A percentile compares a stretch with the other conserved stretches of the same genome.
Evolutionary conservation across 2,113 vertebrate species (phyloP).

Genomic region (Hypocryptadius cinnamomeus): DNA sequence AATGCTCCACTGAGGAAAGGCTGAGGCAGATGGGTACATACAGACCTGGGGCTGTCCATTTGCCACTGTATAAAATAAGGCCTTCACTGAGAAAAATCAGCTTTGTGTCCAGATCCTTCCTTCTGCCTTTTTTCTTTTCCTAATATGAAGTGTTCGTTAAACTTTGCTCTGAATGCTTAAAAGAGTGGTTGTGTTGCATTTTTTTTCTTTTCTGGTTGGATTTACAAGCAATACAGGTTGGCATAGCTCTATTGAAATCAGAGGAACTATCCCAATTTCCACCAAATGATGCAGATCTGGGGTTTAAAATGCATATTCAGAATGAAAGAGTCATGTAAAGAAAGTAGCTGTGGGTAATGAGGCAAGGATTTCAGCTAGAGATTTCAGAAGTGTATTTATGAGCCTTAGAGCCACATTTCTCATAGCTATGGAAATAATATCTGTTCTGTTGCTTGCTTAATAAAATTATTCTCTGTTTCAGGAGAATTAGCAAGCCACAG

Average conservation of each 20-base stretch:
- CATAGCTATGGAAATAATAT: neutral
- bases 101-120: neutral
- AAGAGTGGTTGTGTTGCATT: neutral
- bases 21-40: neutral
- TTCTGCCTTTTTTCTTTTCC: neutral
- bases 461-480: constrained; percentile 29
- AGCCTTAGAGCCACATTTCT: neutral
- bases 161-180: neutral
- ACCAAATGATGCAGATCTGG: neutral
- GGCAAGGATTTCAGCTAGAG: neutral
- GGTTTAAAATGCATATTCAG: neutral
- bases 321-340: neutral
- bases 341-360: neutral
- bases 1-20: neutral
- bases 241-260: neutral
- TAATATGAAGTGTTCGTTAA: neutral
- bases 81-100: neutral
- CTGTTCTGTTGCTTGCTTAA: constrained; percentile 13
- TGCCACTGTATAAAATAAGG: neutral
- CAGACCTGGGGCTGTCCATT: neutral
- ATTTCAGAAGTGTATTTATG: constrained; percentile 20
- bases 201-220: neutral
- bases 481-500: neutral
- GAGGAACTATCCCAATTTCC: neutral
- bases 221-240: neutral